Evolutionary conservation across 2,888 invertebrate genomes (phyloP), one percentile per base, ranked within the genome.

Genomic region (Steromphala cineraria): DNA sequence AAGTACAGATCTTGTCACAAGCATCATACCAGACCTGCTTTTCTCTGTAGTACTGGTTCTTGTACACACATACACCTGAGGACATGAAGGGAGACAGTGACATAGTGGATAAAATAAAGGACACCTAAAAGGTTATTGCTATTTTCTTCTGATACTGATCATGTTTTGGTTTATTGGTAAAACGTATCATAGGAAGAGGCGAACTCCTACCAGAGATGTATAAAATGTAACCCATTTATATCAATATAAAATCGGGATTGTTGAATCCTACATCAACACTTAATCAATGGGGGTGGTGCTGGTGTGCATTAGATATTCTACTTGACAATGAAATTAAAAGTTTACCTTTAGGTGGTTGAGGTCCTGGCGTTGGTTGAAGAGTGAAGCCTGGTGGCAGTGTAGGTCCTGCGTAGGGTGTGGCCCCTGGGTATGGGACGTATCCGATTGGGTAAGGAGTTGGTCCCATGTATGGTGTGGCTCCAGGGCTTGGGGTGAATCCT

Each of bases 21-120:
- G 77, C 88, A 82, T 89, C 89, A 81, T 89, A 89, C 89, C 89
- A 89, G 13, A 86, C 82, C 80, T 89, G 89, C 75, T 88, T 83
- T 80, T 89, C 87, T 76, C 82, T 76, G 85, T 87, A 88, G 78
- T 88, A 83, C 75, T 87, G 86, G 83, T 84, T 85, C 79, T 87
- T 87, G 85, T 87, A 89, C 62, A 83, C 77, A 71, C 89, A 88
- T 21, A 85, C 71, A 53, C 84, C 89, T 89, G 81, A 0, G 82
- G 28, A 56, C 1, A 46, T 13, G 10, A 46, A 46, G 10, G 46
- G 13, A 46, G 46, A 10, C 1, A 46, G 7, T 56, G 1, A 24
- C 7, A 24, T 56, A n/a, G n/a, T n/a, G n/a, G n/a, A n/a, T n/a
- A n/a, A n/a, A n/a, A n/a, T n/a, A n/a, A n/a, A n/a, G n/a, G n/a